Base-by-base conservation (phyloP, 2,888 invertebrate genomes). In the Emmelina monodactyla region DNA sequence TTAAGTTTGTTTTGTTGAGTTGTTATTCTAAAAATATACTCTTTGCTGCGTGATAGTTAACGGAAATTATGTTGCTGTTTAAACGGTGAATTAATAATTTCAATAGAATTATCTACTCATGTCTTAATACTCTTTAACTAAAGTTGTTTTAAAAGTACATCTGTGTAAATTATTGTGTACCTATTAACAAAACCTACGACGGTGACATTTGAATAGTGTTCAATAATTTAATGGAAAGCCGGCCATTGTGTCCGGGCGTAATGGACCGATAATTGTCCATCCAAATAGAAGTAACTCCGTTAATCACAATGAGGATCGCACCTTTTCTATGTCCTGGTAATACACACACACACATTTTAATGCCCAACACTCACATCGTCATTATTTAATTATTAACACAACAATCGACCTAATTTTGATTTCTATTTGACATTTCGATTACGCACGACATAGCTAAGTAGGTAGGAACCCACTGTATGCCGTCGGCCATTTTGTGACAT, bases 391-490 rank as follows among this genome's bases (percentile, higher is more conserved):
- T 76, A 79, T 78, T 78, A 73, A 79, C 75, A 72, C 61, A 70
- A 72, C 78, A 75, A 71, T 72, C 78, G 72, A 78, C 76, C 78
- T 69, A 78, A 78, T 78, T 79, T 75, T 78, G 75, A 78, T 78
- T 78, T 75, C 66, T 70, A 75, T 79, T 78, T 78, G 73, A 78
- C 72, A 71, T 73, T 79, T 75, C 66, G 68, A 73, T 76, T 72
- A 70, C 63, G 59, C 58, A 55, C 54, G 60, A 56, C 58, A 57
- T 61, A 59, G 68, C 71, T 71, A n/a, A n/a, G n/a, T n/a, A n/a
- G n/a, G n/a, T n/a, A n/a, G n/a, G n/a, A n/a, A n/a, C n/a, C n/a
- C n/a, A n/a, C n/a, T n/a, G n/a, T n/a, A n/a, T 69, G 69, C 71
- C 53, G 52, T 60, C 64, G 55, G 64, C 64, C 67, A 75, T 75